Evolutionary conservation across 2,113 vertebrate genomes (phyloP), one percentile per base, ranked within the genome.

Genomic region (Ceyx cyanopectus): DNA sequence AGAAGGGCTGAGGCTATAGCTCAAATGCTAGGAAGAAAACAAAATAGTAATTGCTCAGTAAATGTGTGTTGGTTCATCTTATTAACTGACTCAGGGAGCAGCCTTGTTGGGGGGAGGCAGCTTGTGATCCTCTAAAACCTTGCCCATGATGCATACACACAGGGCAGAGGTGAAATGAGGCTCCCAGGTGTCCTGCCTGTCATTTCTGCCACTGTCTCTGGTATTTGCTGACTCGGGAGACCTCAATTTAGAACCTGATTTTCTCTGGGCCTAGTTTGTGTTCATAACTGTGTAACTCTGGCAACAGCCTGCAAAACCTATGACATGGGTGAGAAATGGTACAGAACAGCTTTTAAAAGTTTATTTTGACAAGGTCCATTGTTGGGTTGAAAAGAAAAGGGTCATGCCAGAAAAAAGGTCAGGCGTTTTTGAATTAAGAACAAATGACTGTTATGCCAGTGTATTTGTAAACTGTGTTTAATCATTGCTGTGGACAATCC

Each of bases 401-500:
- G 53, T 66, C 54, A 18, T 80, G 43, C 62, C 63, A 70, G 70
- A 45, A 81, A 60, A 65, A 94, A 82, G 50, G 86, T 82, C 92
- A 82, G n/a, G 50, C 2, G 0, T 56, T 85, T 67, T 40, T 48
- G 46, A 68, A 37, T 88, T 87, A 83, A 56, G 56, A 77, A 73
- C 75, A 88, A 92, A 84, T 73, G 37, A 29, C 50, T 92, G 69
- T 57, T 95, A 45, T 54, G 69, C 41, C 77, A 81, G 37, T 62
- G 45, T 61, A n/a, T 91, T 96, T 87, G 60, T 65, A 80, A 73
- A 53, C 45, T 30, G 12, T 60, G 23, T 77, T 96, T 89, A 89
- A 87, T 93, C 73, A 68, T 91, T 72, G 68, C 76, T 72, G 45
- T 45, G 46, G 29, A 70, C 66, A 94, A 73, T 93, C 67, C 60